Evolutionary conservation across 2,113 vertebrate genomes (phyloP).

Genomic region (Triplophysa tibetana): DNA sequence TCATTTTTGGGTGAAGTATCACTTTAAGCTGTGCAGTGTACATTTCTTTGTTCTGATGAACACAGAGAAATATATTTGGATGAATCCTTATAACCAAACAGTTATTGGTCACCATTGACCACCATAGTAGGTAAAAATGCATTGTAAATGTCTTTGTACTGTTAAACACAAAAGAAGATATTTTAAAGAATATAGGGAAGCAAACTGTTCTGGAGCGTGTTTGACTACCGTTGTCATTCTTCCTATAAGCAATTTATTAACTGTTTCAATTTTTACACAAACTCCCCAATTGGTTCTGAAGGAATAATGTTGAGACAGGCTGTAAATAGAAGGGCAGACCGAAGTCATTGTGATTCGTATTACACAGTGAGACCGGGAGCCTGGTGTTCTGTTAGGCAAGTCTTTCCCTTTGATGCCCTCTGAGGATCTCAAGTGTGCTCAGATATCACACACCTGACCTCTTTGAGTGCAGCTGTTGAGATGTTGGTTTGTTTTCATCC

Average conservation of each 20-base stretch:
- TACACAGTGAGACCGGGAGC: conserved; percentile 66
- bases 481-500: neutral
- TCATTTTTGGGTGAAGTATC: no score
- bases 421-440: conserved; percentile 26
- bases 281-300: conserved; percentile 40
- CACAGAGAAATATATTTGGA: no score
- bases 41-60: no score
- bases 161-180: no score
- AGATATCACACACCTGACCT: neutral
- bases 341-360: conserved; percentile 68
- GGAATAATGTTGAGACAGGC: conserved; percentile 68
- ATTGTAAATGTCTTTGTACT: no score
- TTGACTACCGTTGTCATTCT: no score
- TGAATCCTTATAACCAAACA: no score
- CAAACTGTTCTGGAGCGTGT: no score
- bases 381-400: conserved; percentile 24
- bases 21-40: no score
- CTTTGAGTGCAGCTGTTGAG: neutral
- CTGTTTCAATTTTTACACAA: neutral
- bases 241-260: neutral
- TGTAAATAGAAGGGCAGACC: conserved; percentile 69
- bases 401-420: conserved; percentile 61
- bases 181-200: no score
- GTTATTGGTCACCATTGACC: no score
- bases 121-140: no score